phyloP scores from a whole-genome alignment of 2,113 vertebrate genomes.

The Neodon shergylaensis region DNA sequence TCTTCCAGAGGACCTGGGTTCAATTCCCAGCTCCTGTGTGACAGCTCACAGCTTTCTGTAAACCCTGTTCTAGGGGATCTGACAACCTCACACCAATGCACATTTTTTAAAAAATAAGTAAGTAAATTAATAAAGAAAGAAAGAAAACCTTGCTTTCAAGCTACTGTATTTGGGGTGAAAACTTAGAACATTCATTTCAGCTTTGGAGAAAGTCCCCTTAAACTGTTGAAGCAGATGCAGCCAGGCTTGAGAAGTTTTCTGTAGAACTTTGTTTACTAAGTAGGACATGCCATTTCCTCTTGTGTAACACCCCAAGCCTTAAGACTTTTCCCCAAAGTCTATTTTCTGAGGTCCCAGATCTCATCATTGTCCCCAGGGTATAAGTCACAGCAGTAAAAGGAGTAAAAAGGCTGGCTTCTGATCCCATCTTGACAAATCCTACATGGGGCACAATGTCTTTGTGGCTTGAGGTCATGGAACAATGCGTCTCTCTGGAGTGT shows the following conservation, averaged over 20 bases:
- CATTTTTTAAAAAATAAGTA: too few species aligned
- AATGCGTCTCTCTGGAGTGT: not conserved
- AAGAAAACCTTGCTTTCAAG: not conserved
- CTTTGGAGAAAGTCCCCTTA: not conserved
- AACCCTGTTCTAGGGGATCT: too few species aligned
- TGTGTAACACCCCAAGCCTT: not conserved
- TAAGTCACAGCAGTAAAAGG: not conserved
- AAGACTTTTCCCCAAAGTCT: conserved; percentile 18
- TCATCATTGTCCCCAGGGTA: not conserved
- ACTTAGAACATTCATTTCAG: not conserved
- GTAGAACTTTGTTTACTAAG: not conserved
- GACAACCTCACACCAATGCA: too few species aligned
- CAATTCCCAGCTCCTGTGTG: too few species aligned
- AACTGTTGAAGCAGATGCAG: not conserved
- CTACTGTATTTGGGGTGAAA: not conserved
- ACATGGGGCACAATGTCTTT: not conserved
- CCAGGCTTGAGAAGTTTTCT: not conserved
- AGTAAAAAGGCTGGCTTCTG: not conserved
- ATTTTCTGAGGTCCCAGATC: not conserved
- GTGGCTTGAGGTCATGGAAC: not conserved
- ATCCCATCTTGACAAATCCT: not conserved
- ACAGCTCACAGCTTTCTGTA: too few species aligned
- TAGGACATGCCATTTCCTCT: not conserved
- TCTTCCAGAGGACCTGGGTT: too few species aligned
- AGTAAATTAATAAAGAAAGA: too few species aligned